These are phyloP conservation scores for Craseonycteris thonglongyai DNA, from an alignment of 2,113 vertebrate genomes.

Conservation along the genomic window DNA sequence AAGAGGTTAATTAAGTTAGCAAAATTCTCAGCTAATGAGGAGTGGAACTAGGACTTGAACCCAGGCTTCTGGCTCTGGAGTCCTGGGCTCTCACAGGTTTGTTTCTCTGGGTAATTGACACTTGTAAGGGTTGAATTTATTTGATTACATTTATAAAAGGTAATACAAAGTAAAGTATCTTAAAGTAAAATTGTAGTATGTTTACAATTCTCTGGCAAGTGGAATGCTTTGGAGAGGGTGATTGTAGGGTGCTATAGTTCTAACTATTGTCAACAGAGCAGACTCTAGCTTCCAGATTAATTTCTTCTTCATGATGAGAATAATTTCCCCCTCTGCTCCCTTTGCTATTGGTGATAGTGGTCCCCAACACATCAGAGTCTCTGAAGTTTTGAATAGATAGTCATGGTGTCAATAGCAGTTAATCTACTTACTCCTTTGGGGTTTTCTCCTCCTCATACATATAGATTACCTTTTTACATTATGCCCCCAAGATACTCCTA, in stretches of 20 bases:
- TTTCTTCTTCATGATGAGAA: background rate
- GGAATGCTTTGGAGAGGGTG: background rate
- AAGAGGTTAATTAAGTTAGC: background rate
- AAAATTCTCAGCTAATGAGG: background rate
- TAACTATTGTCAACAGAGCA: background rate
- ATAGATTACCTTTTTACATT: background rate
- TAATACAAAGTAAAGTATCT: background rate
- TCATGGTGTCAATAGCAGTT: background rate
- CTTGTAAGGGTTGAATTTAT: background rate
- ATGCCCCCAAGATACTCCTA: background rate
- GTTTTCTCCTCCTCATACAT: background rate
- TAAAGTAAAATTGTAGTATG: background rate
- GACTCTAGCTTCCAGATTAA: background rate
- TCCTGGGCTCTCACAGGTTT: background rate
- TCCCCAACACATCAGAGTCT: background rate
- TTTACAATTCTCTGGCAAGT: background rate
- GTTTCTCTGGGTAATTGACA: background rate
- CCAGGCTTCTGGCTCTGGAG: background rate
- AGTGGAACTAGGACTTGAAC: background rate
- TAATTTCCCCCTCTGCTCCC: background rate
- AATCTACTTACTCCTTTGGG: background rate
- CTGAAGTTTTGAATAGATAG: background rate
- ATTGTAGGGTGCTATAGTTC: background rate
- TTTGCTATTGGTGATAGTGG: background rate
- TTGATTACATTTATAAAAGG: background rate